Evolutionary conservation across 1,140 invertebrate species (phyloP).

Genomic region (Panagrolaimus sp.): DNA sequence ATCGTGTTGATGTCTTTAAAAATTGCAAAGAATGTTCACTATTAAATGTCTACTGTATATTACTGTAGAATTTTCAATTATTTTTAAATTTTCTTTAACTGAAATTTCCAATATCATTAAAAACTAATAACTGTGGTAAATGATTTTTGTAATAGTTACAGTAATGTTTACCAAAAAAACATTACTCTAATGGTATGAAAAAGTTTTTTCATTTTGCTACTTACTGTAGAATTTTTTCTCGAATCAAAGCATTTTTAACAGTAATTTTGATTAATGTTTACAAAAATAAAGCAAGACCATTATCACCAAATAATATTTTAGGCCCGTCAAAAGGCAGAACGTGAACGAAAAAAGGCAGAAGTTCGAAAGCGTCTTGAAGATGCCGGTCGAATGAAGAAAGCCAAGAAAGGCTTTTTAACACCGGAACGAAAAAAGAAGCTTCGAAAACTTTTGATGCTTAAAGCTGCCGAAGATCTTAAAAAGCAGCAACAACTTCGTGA

Average conservation of each 20-base stretch:
- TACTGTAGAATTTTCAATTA: too few relatives aligned
- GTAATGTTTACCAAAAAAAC: too few relatives aligned
- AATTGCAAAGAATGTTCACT: too few relatives aligned
- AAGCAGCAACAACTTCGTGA: conserved; percentile 97
- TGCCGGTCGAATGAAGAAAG: conserved; percentile 50
- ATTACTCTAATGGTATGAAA: too few relatives aligned
- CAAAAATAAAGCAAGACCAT: too few relatives aligned
- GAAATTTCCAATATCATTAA: too few relatives aligned
- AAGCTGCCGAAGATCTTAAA: conserved; percentile 97
- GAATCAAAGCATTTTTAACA: conserved; percentile 19
- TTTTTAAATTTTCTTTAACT: too few relatives aligned
- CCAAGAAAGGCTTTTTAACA: conserved; percentile 51
- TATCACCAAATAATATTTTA: not conserved
- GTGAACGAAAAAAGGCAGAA: conserved; percentile 52
- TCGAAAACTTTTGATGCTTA: conserved; percentile 85
- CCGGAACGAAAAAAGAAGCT: conserved; percentile 51
- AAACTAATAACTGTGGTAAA: too few relatives aligned
- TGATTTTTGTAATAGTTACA: too few relatives aligned
- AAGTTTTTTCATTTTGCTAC: not conserved
- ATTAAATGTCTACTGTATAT: too few relatives aligned
- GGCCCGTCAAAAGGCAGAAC: conserved; percentile 24
- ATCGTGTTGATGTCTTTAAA: too few relatives aligned
- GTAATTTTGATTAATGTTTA: too few relatives aligned
- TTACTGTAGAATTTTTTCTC: not conserved
- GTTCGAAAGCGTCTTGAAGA: conserved; percentile 52